Evolutionary conservation across 2,797 vertebrate genomes (phyloP), one percentile per base, ranked within the genome.

Genomic region (Fundulus diaphanus): DNA sequence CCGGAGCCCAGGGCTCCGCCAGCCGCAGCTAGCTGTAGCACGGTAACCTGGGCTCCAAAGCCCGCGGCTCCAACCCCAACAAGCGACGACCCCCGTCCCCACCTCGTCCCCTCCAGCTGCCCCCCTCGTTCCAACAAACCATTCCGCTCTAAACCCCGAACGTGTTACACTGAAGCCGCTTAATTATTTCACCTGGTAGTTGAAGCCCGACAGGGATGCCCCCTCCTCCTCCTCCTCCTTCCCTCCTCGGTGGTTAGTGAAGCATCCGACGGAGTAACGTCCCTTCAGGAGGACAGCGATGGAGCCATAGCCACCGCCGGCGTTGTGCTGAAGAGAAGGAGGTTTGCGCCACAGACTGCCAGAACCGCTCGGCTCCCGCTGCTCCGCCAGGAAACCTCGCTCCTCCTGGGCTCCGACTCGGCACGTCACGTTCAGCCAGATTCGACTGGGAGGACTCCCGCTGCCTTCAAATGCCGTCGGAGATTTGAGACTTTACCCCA

Each of bases 351-450:
- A 80, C 76, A 66, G 67, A 87, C 85, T 56, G 82, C 88, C 83
- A 72, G 87, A 86, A 81, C 81, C 78, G 76, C 82, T 87, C 85
- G 82, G 85, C 78, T 90, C 84, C 90, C 84, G 78, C 77, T 83
- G 89, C 91, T 87, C 88, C 83, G 87, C 82, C 83, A 89, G 92
- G 93, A 93, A 92, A 89, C 81, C 89, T 92, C 80, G 79, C 83
- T 87, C 83, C 82, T 88, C 83, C n/a, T n/a, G n/a, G 27, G 89
- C 83, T 87, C 82, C 80, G 82, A 68, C 51, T 85, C 89, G 72
- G 84, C 90, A 69, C 91, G 94, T 95, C 93, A 94, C 93, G 88
- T 84, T 86, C 85, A 87, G 89, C 85, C 90, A 70, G 89, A 84
- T 90, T 86, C 52, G 89, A 90, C 90, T 87, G 88, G 92, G 89